Evolutionary conservation across 2,113 vertebrate species (phyloP), one percentile per base, ranked within the genome.

Genomic region (Anoplopoma fimbria): DNA sequence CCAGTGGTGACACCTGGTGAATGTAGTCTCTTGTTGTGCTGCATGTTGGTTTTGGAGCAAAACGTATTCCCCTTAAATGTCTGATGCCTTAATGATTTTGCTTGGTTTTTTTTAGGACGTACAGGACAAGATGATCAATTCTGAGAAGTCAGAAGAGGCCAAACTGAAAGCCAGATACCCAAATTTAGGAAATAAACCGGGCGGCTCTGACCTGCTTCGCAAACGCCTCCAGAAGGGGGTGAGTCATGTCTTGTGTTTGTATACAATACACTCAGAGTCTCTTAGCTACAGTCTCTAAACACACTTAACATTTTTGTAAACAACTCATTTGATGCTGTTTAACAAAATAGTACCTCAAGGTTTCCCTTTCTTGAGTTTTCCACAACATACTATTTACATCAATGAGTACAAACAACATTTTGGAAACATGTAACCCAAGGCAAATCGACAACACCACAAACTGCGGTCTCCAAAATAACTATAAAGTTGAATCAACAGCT

Each of bases 191-290:
- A 95, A 97, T 79, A 99, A 98, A 84, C 97, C 98, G 15, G 97
- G 98, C 64, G 98, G 98, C 38, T 99, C 98, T 0, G 98, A 99
- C 86, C 96, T 99, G 90, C 96, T 99, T 88, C 97, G 98, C 90
- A 99, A 99, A 94, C 94, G 98, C 72, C 96, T 99, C 73, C 97
- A 98, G 87, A 99, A 99, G 90, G 98, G 98, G 94, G 98, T 99
- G 94, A 97, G 96, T 95, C 77, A 23, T 49, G 25, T 19, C 3
- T 5, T 17, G 19, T 90, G 61, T 69, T 83, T 81, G 21, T 73
- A 25, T 86, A 6, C 55, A 73, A 49, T 79, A 78, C 34, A 69
- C 27, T 45, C n/a, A 70, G n/a, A 53, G 72, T 74, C 9, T 62
- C 6, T 33, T 7, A 2, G 51, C 40, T 23, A 40, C n/a, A 10